Evolutionary conservation across 2,113 vertebrate genomes (phyloP).

Genomic region (Forbesichthys agassizii): DNA sequence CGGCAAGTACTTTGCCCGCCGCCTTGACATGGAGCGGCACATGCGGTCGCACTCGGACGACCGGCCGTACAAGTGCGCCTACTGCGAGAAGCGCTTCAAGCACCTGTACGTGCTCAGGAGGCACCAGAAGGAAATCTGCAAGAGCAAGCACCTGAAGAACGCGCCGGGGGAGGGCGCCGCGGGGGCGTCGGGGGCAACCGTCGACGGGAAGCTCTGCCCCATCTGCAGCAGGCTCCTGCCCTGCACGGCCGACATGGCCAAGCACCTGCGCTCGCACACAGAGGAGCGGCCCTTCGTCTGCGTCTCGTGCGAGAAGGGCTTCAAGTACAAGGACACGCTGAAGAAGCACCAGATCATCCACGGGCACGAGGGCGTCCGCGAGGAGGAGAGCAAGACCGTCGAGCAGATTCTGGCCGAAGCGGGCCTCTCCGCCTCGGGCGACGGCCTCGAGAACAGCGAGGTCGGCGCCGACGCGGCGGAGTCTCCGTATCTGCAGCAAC

Average conservation of each 20-base stretch:
- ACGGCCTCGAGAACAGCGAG: slow-evolving; percentile 7
- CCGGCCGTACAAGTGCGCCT: slow-evolving; percentile 60
- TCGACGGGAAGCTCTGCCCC: slow-evolving; percentile 64
- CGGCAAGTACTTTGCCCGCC: slow-evolving; percentile 66
- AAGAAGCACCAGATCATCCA: slow-evolving; percentile 75
- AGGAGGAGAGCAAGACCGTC: slow-evolving; percentile 61
- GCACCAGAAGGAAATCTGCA: slow-evolving; percentile 70
- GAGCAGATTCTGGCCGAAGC: slow-evolving; percentile 66
- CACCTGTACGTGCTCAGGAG: slow-evolving; percentile 66
- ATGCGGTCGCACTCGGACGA: slow-evolving; percentile 74
- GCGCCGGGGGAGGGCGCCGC: neutral
- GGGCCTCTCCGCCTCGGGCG: slow-evolving; percentile 3
- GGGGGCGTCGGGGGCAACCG: neutral
- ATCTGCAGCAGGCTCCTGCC: slow-evolving; percentile 66
- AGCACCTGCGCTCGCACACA: slow-evolving; percentile 67
- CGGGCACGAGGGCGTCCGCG: slow-evolving; percentile 65
- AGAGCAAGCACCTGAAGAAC: slow-evolving; percentile 55
- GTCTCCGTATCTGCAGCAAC: neutral
- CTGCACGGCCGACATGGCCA: slow-evolving; percentile 63
- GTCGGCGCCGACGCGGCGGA: neutral
- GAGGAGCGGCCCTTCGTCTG: slow-evolving; percentile 70
- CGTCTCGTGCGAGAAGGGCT: slow-evolving; percentile 68
- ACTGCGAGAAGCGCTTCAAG: slow-evolving; percentile 72
- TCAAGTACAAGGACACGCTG: slow-evolving; percentile 73
- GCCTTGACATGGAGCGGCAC: slow-evolving; percentile 69